Evolutionary conservation across 2,113 vertebrate genomes (phyloP).

Genomic region (Hypocryptadius cinnamomeus): DNA sequence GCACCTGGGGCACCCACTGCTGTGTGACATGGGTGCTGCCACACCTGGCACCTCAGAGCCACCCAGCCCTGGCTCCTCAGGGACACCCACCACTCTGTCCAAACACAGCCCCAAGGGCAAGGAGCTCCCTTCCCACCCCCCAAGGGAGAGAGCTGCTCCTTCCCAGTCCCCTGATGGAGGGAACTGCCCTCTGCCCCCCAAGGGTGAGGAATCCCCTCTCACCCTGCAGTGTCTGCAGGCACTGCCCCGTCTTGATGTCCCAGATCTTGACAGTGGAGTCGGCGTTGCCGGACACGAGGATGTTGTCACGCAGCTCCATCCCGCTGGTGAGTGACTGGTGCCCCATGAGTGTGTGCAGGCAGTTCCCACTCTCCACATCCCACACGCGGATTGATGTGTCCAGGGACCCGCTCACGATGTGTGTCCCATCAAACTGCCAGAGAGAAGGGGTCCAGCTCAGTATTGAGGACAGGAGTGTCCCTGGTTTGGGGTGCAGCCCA

Average conservation of each 20-base stretch:
- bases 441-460: neutral
- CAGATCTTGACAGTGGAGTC: conserved; percentile 70
- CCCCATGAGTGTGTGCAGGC: conserved; percentile 64
- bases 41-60: neutral
- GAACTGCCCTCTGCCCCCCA: too few relatives aligned
- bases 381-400: conserved; percentile 64
- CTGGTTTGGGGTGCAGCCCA: neutral
- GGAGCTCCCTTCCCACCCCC: neutral
- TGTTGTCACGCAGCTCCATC: conserved; percentile 65
- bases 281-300: conserved; percentile 55
- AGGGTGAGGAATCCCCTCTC: neutral
- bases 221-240: conserved; percentile 66
- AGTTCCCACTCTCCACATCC: conserved; percentile 63
- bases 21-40: too few relatives aligned
- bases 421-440: conserved; percentile 56
- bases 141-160: too few relatives aligned
- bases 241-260: conserved; percentile 69
- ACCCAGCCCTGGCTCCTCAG: neutral
- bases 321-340: conserved; percentile 62
- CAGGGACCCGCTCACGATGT: conserved; percentile 61
- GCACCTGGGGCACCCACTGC: neutral
- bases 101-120: neutral
- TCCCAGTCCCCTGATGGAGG: rapidly evolving
- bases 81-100: too few relatives aligned
- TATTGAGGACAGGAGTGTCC: rapidly evolving